A percentile compares a stretch with the other conserved stretches of the same genome.
Conservation (phyloP, 2,113 vertebrate species). For the Tupaia tana region DNA sequence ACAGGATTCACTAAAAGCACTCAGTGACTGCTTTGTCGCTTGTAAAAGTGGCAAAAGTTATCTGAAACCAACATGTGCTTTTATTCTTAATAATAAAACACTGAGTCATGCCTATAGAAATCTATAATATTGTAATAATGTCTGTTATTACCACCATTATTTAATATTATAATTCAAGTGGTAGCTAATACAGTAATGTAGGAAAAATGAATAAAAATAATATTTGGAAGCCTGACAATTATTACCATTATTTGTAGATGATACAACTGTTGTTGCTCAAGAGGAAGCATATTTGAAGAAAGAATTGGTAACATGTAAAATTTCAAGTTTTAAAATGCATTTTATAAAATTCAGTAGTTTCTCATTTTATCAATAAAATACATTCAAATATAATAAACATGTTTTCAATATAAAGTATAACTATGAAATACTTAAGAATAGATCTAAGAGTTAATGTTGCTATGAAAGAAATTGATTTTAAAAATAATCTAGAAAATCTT, state of each 20-base stretch:
- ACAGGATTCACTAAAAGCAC: background rate
- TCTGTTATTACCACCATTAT: background rate
- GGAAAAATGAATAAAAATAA: slow-evolving; percentile 37
- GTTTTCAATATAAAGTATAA: slow-evolving; percentile 51
- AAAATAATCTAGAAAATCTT: slow-evolving; percentile 47
- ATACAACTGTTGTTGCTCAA: background rate
- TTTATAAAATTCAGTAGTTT: slow-evolving; percentile 9
- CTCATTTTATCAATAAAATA: background rate
- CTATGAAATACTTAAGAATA: background rate
- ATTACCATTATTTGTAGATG: slow-evolving; percentile 25
- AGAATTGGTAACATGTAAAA: background rate
- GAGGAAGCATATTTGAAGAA: background rate
- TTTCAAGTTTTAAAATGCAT: slow-evolving; percentile 9
- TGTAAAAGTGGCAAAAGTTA: background rate
- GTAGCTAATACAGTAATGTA: background rate
- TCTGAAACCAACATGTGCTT: background rate
- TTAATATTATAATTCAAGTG: slow-evolving; percentile 46
- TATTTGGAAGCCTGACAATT: background rate
- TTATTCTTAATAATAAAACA: slow-evolving; percentile 52
- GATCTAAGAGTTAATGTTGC: background rate
- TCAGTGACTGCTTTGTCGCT: background rate
- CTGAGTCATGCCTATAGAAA: background rate
- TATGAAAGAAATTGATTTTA: slow-evolving; percentile 55
- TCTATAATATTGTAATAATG: background rate
- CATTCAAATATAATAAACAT: background rate